Conservation (phyloP, 2,888 invertebrate genomes). For the Noctua fimbriata region DNA sequence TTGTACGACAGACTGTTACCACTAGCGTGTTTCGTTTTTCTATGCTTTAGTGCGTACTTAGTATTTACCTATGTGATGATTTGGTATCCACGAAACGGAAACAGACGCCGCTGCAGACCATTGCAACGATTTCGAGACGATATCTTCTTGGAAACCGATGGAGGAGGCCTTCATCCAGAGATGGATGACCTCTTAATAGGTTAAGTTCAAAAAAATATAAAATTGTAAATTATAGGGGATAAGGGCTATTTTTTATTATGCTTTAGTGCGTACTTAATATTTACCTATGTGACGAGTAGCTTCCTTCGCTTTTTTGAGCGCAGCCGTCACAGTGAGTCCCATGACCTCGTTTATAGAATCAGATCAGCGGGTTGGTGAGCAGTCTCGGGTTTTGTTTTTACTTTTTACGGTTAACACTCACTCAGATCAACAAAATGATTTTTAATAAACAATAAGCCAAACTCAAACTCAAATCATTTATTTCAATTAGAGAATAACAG, state of each 20-base stretch:
- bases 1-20: conserved; percentile 7
- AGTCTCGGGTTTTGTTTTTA: background rate
- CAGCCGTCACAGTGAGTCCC: background rate
- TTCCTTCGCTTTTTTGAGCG: background rate
- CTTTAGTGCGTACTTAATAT: background rate
- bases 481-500: too few species aligned
- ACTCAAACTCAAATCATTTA: too few species aligned
- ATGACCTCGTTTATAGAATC: background rate
- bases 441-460: background rate
- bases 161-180: too few species aligned
- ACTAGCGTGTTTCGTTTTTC: background rate
- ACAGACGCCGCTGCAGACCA: too few species aligned
- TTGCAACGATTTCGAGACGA: too few species aligned
- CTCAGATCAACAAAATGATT: background rate
- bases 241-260: too few species aligned
- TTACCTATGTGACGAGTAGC: too few species aligned
- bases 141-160: too few species aligned
- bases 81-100: too few species aligned
- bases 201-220: too few species aligned
- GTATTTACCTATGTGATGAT: background rate
- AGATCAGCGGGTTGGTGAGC: background rate
- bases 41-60: background rate
- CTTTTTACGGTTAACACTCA: background rate
- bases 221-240: too few species aligned
- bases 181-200: too few species aligned